Conservation (phyloP, 2,888 invertebrate genomes). For the Acanthosoma haemorrhoidale region DNA sequence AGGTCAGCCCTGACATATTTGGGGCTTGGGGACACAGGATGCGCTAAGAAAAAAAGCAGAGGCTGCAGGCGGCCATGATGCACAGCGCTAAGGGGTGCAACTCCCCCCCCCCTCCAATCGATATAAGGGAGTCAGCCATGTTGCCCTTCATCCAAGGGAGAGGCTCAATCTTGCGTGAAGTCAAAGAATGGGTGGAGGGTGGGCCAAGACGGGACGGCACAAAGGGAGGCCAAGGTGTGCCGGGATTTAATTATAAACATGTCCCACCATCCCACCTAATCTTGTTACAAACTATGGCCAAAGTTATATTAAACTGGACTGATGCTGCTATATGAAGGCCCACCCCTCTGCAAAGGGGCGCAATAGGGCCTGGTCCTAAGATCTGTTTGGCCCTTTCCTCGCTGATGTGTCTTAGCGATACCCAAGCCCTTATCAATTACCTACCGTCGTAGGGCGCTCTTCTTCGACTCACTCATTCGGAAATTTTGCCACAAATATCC, state of each 20-base stretch:
- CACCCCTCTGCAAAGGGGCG: neutral
- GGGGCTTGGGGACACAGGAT: neutral
- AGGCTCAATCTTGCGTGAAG: slow-evolving; percentile 37
- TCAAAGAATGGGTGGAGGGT: slow-evolving; percentile 34
- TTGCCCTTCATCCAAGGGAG: slow-evolving; percentile 35
- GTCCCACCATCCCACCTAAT: slow-evolving; percentile 35
- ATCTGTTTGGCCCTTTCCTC: too few relatives aligned
- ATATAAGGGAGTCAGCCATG: slow-evolving; percentile 39
- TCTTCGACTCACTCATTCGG: too few relatives aligned
- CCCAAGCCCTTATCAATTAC: slow-evolving; percentile 18
- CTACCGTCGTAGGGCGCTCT: too few relatives aligned
- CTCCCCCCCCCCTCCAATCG: slow-evolving; percentile 33
- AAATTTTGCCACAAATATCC: too few relatives aligned
- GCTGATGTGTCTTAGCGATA: slow-evolving; percentile 21
- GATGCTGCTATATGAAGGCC: slow-evolving; percentile 23
- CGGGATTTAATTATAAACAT: slow-evolving; percentile 39
- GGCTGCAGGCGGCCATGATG: slow-evolving; percentile 26
- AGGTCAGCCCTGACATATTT: slow-evolving; percentile 24
- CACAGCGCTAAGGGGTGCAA: slow-evolving; percentile 24
- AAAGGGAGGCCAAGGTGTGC: slow-evolving; percentile 22
- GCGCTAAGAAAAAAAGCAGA: slow-evolving; percentile 16
- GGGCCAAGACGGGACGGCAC: slow-evolving; percentile 21
- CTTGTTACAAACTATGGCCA: slow-evolving; percentile 39
- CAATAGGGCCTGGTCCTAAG: neutral
- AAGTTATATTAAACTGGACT: slow-evolving; percentile 39